Conservation (phyloP, 2,888 invertebrate genomes). For the Tetanocera ferruginea region DNA sequence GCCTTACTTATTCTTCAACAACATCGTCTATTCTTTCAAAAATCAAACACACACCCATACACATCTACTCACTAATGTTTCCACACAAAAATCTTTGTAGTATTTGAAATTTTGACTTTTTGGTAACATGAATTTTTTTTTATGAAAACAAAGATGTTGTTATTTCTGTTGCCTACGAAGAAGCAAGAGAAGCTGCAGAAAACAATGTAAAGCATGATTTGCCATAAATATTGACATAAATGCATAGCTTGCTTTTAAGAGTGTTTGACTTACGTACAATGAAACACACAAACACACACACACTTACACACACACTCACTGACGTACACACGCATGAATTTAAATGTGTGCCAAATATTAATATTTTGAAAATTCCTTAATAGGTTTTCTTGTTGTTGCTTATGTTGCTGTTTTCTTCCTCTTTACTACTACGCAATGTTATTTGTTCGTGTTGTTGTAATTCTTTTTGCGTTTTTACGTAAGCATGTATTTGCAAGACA, state of each 20-base stretch:
- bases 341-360: background rate
- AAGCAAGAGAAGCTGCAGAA: background rate
- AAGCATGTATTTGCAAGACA: too few relatives aligned
- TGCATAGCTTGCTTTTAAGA: slow-evolving; percentile 17
- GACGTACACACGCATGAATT: background rate
- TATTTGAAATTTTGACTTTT: too few relatives aligned
- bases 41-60: background rate
- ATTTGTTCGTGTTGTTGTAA: too few relatives aligned
- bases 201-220: slow-evolving; percentile 31
- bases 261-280: background rate
- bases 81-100: too few relatives aligned
- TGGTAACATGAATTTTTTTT: too few relatives aligned
- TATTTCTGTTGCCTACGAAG: background rate
- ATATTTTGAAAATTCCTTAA: slow-evolving; percentile 15
- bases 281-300: background rate
- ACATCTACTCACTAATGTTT: background rate
- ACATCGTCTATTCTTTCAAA: background rate
- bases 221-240: slow-evolving; percentile 31
- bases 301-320: background rate
- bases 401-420: background rate
- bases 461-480: too few relatives aligned
- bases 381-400: slow-evolving; percentile 1
- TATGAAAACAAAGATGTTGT: background rate
- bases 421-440: too few relatives aligned
- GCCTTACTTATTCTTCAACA: background rate